Conservation (phyloP, 2,888 invertebrate genomes). For the Meandrusa payeni region DNA sequence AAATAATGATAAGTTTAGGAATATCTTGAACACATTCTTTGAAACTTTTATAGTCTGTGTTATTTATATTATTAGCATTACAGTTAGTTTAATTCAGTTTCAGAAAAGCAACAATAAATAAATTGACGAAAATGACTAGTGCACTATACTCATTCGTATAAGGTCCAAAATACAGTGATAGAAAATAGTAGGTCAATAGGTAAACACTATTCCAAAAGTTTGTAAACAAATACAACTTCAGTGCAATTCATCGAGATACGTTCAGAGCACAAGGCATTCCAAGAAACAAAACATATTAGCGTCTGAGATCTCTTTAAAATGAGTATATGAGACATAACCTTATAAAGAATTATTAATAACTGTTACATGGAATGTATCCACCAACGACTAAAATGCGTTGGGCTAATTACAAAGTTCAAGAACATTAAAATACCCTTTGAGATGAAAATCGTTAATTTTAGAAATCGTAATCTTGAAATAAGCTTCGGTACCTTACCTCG, state of each 20-base stretch:
- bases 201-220: slow-evolving; percentile 40
- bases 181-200: slow-evolving; percentile 39
- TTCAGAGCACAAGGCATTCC: slow-evolving; percentile 22
- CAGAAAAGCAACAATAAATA: too few species aligned
- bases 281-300: slow-evolving; percentile 20
- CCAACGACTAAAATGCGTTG: slow-evolving; percentile 20
- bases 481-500: slow-evolving; percentile 77
- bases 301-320: slow-evolving; percentile 36
- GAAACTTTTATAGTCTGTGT: too few species aligned
- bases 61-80: too few species aligned
- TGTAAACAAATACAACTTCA: slow-evolving; percentile 42
- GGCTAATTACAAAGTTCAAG: slow-evolving; percentile 36
- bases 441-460: slow-evolving; percentile 54
- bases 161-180: slow-evolving; percentile 25
- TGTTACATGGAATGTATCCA: slow-evolving; percentile 24
- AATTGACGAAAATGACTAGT: too few species aligned
- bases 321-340: slow-evolving; percentile 65
- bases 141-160: slow-evolving; percentile 11
- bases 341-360: slow-evolving; percentile 32
- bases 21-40: too few species aligned
- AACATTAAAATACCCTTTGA: slow-evolving; percentile 38
- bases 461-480: slow-evolving; percentile 60
- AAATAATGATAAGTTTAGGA: too few species aligned
- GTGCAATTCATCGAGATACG: slow-evolving; percentile 17
- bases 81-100: too few species aligned